A percentile compares a stretch with the other conserved stretches of the same genome.
phyloP scores from a whole-genome alignment of 2,888 invertebrate species.

The Euzetes globulus region DNA sequence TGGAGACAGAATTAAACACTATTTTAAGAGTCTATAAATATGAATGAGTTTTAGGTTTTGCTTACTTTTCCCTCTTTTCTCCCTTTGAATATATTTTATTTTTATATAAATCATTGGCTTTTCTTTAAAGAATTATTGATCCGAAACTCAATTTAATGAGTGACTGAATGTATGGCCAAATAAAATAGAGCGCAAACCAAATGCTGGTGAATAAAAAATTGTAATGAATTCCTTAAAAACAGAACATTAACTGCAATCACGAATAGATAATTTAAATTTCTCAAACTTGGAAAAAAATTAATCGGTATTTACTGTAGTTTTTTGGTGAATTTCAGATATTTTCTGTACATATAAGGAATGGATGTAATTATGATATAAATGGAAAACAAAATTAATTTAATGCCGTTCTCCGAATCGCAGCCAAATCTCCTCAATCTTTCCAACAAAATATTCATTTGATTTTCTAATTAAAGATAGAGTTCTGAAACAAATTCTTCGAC shows the following conservation, averaged over 20 bases:
- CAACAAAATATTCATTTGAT: no score
- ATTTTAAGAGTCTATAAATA: neutral
- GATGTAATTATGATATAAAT: slow-evolving; percentile 1
- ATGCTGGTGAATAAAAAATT: neutral
- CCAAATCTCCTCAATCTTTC: no score
- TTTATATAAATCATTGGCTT: neutral
- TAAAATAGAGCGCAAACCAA: slow-evolving; percentile 13
- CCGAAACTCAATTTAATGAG: neutral
- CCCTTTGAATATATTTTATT: neutral
- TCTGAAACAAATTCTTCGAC: no score
- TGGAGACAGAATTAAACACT: neutral
- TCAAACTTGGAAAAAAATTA: neutral
- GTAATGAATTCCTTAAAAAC: neutral
- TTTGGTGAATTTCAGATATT: neutral
- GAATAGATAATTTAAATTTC: slow-evolving; percentile 11
- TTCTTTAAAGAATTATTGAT: neutral
- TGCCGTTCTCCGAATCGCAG: no score
- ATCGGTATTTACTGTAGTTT: neutral
- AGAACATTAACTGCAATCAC: slow-evolving; percentile 7
- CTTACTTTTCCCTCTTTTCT: no score
- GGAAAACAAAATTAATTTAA: no score
- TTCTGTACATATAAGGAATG: neutral
- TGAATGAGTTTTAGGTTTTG: neutral
- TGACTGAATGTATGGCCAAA: neutral
- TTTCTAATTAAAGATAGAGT: no score